Evolutionary conservation across 2,113 vertebrate genomes (phyloP), one percentile per base, ranked within the genome.

Genomic region (Syngnathus floridae): DNA sequence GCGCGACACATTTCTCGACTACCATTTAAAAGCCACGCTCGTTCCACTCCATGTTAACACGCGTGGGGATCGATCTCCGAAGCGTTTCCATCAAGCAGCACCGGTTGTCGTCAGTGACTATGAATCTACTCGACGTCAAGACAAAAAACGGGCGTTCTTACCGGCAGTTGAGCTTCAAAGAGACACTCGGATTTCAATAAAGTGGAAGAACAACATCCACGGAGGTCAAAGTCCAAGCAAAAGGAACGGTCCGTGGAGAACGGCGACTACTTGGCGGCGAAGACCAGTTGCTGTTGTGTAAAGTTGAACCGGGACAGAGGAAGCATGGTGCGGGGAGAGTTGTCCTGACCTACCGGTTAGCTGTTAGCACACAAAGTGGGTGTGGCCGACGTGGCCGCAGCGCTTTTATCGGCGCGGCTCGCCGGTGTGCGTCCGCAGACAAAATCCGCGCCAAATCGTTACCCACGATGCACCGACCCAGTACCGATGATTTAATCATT

Each of bases 401-500:
- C 12, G 21, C 64, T 85, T 90, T 84, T 87, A 82, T 48, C 1
- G 8, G 38, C 14, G 10, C 21, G 0, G 2, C 12, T 19, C 75
- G 5, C 0, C 16, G 0, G 17, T 83, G 12, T 80, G 35, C 87
- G 26, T 89, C 88, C 88, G 74, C 89, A 0, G 0, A 1, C 0
- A 17, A 37, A 85, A 89, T 82, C 65, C 88, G 89, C 91, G 91
- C 90, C 89, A 92, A 92, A 91, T 89, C 13, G 1, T 1, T 7
- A 40, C 2, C 8, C 3, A 31, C 2, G 0, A 0, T 0, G 4
- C 0, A 0, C 2, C 0, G 0, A 4, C 0, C 0, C 64, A 7
- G 1, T 0, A 1, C 0, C 0, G 6, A 0, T 1, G 0, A 4
- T 49, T 21, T 21, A 31, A 38, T 14, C 12, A 9, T 0, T 3